Evolutionary conservation across 2,113 vertebrate species (phyloP), one percentile per base, ranked within the genome.

Genomic region (Corapipo altera): DNA sequence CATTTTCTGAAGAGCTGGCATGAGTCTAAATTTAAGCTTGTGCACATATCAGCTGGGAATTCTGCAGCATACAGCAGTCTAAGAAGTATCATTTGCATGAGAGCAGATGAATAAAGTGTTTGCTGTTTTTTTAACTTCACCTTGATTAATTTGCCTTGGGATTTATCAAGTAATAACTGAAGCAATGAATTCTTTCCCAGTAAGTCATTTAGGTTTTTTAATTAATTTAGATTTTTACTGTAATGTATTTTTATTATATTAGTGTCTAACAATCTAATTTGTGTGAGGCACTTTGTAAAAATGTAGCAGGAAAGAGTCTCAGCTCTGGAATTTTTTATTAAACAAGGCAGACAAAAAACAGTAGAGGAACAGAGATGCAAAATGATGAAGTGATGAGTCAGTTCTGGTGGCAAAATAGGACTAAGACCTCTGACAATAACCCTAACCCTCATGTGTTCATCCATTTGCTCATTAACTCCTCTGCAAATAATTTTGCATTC

Each of bases 141-240:
- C 89, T 83, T 94, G 89, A 97, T 95, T 89, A 85, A 96, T 86
- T 96, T 96, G 58, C 65, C 70, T 75, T 94, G 95, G 85, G 95
- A 96, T 81, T 95, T 93, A 93, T 95, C 73, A 92, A 81, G 65
- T 75, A 94, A 91, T 96, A 95, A 95, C 91, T 91, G 88, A 86
- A 92, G 76, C 69, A 69, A 80, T 87, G 14, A 94, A 84, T 94
- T 94, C 28, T 91, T 94, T 84, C 76, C 62, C 62, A 72, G 41
- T 86, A 94, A 81, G 52, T 86, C 92, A 80, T 96, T 95, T 89
- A 78, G 48, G 23, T 77, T 97, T 95, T 93, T 11, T 3, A 96
- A 93, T 91, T 13, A 91, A 87, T 91, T 96, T 82, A 93, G 10
- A 49, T 78, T 86, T 95, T 93, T 85, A 84, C 76, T 91, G 58